phyloP scores from a whole-genome alignment of 1,140 invertebrate species.

The Papilio xuthus region DNA sequence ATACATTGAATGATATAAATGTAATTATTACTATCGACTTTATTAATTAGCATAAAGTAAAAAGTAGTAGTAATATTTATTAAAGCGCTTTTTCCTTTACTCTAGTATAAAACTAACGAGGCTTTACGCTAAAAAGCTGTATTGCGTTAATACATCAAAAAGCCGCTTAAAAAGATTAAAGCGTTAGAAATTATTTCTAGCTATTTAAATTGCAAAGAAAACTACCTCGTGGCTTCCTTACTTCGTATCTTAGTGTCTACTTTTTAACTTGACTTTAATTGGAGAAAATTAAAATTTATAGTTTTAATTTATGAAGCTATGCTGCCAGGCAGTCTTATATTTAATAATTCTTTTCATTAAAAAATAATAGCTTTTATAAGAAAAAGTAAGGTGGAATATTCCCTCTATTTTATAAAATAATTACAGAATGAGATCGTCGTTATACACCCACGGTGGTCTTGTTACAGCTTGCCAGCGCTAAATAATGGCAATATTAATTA shows the following conservation, averaged over 20 bases:
- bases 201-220: neutral
- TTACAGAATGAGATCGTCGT: neutral
- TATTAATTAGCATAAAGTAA: no score
- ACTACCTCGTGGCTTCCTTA: neutral
- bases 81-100: no score
- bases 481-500: conserved; percentile 1
- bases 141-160: no score
- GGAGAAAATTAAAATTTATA: neutral
- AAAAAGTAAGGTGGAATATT: neutral
- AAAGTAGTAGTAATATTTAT: no score
- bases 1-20: no score
- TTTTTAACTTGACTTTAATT: neutral
- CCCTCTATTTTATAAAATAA: neutral
- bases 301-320: neutral
- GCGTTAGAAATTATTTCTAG: neutral
- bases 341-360: neutral
- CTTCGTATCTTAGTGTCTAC: neutral
- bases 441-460: neutral
- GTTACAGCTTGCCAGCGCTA: conserved; percentile 3
- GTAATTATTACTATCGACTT: no score
- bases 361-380: conserved; percentile 1
- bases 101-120: no score
- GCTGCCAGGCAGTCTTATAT: neutral
- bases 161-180: no score
- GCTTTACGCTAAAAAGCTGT: no score